These are phyloP conservation scores for Cirrhinus mrigala DNA, from an alignment of 2,797 vertebrate species.

Conservation along the genomic window DNA sequence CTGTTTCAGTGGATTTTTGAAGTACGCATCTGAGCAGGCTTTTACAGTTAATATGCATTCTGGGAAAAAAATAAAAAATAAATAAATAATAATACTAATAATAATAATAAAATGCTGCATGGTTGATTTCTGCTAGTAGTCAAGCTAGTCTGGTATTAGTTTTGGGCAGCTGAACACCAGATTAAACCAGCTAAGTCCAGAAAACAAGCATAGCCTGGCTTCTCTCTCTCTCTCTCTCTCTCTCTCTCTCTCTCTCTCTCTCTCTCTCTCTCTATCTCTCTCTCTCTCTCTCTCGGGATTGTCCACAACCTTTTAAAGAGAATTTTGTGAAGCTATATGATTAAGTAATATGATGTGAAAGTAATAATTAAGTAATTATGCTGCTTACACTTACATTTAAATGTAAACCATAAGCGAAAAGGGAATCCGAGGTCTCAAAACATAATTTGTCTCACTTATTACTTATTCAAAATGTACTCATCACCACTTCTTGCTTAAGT, in stretches of 20 bases:
- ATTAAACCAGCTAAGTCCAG: not conserved
- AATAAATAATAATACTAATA: not conserved
- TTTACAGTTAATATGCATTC: not conserved
- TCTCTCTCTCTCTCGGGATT: not conserved
- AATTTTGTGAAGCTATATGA: not conserved
- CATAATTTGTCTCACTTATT: not conserved
- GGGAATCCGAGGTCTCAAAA: not conserved
- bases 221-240: not conserved
- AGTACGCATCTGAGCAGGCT: not conserved
- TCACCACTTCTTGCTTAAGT: not conserved
- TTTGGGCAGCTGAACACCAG: not conserved
- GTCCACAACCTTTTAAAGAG: not conserved
- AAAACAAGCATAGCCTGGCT: not conserved
- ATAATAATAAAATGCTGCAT: too few species aligned
- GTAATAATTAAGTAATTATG: not conserved
- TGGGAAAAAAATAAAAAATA: too few species aligned
- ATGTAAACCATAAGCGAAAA: not conserved
- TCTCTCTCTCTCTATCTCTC: not conserved
- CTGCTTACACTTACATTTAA: not conserved
- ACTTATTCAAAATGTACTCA: not conserved
- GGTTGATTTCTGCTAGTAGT: not conserved
- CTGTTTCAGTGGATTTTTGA: not conserved
- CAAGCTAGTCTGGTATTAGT: not conserved
- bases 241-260: not conserved
- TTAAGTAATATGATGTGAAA: not conserved